Conservation (phyloP, 2,113 vertebrate genomes). For the Tachysurus fulvidraco region DNA sequence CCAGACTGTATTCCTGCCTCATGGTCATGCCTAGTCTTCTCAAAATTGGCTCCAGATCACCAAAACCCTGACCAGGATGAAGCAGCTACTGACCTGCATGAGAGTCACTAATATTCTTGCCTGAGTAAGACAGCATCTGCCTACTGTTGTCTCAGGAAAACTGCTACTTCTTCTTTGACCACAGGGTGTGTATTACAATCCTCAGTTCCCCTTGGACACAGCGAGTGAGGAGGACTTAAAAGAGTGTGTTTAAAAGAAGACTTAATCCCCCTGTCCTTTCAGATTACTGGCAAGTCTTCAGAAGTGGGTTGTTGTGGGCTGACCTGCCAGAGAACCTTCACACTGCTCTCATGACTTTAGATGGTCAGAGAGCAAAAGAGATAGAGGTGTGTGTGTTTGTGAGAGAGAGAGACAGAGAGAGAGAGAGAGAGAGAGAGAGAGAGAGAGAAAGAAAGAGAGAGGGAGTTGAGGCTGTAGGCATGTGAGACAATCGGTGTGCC, state of each 20-base stretch:
- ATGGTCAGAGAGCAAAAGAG: background rate
- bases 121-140: constrained; percentile 15
- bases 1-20: background rate
- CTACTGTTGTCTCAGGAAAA: background rate
- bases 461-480: constrained; percentile 35
- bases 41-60: background rate
- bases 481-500: background rate
- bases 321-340: constrained; percentile 10
- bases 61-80: background rate
- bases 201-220: background rate
- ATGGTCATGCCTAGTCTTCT: background rate
- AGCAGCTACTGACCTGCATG: background rate
- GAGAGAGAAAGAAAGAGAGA: constrained; percentile 40
- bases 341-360: background rate
- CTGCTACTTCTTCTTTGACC: constrained; percentile 18
- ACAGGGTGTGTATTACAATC: constrained; percentile 11
- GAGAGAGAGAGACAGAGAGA: background rate
- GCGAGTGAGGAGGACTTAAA: background rate
- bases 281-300: constrained; percentile 41
- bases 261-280: constrained; percentile 44
- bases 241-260: constrained; percentile 42
- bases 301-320: constrained; percentile 37
- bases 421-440: constrained; percentile 49
- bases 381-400: background rate
- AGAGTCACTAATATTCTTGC: background rate